phyloP scores from a whole-genome alignment of 1,140 invertebrate species.

The Procambarus clarkii region DNA sequence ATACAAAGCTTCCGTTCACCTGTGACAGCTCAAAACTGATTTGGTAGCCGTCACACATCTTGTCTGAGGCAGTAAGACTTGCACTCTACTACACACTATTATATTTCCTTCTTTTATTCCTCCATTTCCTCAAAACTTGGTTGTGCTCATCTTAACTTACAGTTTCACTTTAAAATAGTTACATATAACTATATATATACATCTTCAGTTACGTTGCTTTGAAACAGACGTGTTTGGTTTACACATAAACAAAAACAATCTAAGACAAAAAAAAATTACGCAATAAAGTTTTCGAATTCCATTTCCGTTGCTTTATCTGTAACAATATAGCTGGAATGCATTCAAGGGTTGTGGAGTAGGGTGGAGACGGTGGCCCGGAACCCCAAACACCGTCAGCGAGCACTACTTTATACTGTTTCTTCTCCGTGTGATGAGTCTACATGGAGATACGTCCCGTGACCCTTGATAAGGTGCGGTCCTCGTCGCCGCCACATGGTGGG shows the following conservation, averaged over 20 bases:
- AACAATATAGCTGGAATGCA: background rate
- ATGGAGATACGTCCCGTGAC: background rate
- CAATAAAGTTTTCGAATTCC: background rate
- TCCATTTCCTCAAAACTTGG: too few relatives aligned
- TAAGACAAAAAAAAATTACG: too few relatives aligned
- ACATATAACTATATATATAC: too few relatives aligned
- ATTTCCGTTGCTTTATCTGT: background rate
- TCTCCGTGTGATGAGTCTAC: background rate
- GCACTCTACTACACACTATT: too few relatives aligned
- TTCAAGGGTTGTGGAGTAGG: background rate
- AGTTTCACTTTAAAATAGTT: too few relatives aligned
- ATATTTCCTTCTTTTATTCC: too few relatives aligned
- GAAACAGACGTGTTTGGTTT: too few relatives aligned
- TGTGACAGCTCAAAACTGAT: constrained; percentile 10
- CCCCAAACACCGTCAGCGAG: too few relatives aligned
- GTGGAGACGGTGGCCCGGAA: too few relatives aligned
- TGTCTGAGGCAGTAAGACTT: background rate
- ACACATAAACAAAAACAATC: too few relatives aligned
- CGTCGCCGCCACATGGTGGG: background rate
- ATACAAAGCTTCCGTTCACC: constrained; percentile 24
- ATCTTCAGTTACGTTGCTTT: too few relatives aligned
- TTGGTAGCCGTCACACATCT: constrained; percentile 41
- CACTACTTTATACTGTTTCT: background rate
- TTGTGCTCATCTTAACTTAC: too few relatives aligned
- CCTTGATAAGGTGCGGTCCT: background rate